A percentile compares a stretch with the other conserved stretches of the same genome.
These are phyloP conservation scores for Colaptes auratus DNA, from an alignment of 2,113 vertebrate species.

Conservation along the genomic window DNA sequence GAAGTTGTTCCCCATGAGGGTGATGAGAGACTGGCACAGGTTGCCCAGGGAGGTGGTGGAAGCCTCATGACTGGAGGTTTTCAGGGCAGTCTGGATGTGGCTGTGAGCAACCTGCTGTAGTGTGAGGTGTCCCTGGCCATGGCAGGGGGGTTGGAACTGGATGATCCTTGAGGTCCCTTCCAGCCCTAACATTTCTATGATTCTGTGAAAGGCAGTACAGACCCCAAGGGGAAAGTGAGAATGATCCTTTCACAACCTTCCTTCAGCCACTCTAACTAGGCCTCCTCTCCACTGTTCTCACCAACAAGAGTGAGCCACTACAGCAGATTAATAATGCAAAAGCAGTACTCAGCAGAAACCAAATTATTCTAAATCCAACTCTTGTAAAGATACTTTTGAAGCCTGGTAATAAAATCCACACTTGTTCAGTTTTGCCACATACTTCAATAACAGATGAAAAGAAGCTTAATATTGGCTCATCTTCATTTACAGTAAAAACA, in stretches of 20 bases:
- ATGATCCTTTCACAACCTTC: neutral
- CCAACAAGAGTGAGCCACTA: neutral
- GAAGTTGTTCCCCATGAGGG: too few relatives aligned
- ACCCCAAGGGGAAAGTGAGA: neutral
- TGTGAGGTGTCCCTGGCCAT: too few relatives aligned
- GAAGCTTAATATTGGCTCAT: neutral
- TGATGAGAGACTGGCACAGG: too few relatives aligned
- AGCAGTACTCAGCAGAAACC: neutral
- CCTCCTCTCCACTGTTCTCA: neutral
- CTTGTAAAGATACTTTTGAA: neutral
- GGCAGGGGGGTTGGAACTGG: too few relatives aligned
- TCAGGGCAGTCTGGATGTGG: too few relatives aligned
- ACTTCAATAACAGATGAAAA: neutral
- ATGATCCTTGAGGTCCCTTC: too few relatives aligned
- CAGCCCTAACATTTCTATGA: too few relatives aligned
- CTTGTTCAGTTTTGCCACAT: neutral
- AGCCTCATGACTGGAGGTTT: too few relatives aligned
- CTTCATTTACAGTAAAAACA: neutral
- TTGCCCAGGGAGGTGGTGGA: too few relatives aligned
- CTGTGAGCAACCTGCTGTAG: too few relatives aligned
- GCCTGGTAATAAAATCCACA: neutral
- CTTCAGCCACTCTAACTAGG: neutral
- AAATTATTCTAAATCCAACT: neutral
- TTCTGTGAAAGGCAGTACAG: neutral
- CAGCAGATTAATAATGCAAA: neutral